Evolutionary conservation across 2,888 invertebrate species (phyloP), one percentile per base, ranked within the genome.

Genomic region (Urechis unicinctus): DNA sequence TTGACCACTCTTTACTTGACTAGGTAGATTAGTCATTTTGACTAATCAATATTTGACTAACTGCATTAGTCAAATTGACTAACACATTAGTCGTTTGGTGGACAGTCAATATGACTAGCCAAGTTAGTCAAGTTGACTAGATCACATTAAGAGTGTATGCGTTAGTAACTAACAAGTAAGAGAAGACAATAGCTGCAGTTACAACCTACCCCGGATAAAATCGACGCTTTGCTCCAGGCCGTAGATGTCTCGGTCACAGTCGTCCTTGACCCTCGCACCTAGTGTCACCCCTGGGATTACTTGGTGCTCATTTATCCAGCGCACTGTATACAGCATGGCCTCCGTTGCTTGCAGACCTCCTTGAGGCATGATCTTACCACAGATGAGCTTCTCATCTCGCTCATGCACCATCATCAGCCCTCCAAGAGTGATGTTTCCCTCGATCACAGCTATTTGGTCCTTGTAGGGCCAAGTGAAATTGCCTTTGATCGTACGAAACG

Each of bases 361-460:
- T 78, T 94, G 93, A 0, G 91, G 91, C 93, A 93, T 93, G 45
- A 94, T 88, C 1, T 89, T 89, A 0, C 94, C 94, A 71, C 94
- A 94, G 1, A 88, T 90, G 72, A 88, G 84, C 48, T 85, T 85
- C 67, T 93, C 92, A 51, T 72, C 72, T 26, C 94, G 81, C 70
- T 92, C 92, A 74, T 94, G 94, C 0, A 94, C 88, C 90, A 94
- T 94, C 90, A 94, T 93, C 48, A 94, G 80, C 0, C 92, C 94
- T 3, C 94, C 94, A 1, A 94, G 82, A 6, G 91, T 84, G 46
- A 94, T 81, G 71, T 93, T 88, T 0, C 94, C 94, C 73, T 91
- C 89, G 48, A 93, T 85, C 4, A 88, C 86, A 0, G 91, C 89
- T 67, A 91, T 89, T 70, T 69, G 54, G 25, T 72, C 71, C 17